phyloP scores from a whole-genome alignment of 2,888 invertebrate species.

The Teleogryllus oceanicus region DNA sequence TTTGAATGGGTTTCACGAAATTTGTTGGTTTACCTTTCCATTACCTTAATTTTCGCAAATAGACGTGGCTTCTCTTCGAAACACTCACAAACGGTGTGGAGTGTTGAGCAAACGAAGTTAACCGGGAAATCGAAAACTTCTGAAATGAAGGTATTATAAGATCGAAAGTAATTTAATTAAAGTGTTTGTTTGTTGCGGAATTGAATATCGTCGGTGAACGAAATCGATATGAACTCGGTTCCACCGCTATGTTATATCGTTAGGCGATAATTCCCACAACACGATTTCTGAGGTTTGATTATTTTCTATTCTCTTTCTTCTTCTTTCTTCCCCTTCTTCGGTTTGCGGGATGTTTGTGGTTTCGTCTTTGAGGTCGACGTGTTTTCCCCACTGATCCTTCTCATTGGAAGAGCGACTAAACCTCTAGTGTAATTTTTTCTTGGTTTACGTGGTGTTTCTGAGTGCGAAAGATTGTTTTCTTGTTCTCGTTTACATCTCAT shows the following conservation, averaged over 20 bases:
- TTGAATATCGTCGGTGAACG: background rate
- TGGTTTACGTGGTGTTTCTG: too few species aligned
- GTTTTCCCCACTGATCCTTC: too few species aligned
- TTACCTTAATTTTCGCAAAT: background rate
- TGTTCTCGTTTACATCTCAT: too few species aligned
- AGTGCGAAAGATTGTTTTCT: too few species aligned
- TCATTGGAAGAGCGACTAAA: too few species aligned
- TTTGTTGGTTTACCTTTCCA: constrained; percentile 18
- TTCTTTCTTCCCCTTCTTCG: background rate
- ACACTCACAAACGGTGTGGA: background rate
- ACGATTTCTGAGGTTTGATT: background rate
- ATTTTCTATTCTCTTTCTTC: background rate
- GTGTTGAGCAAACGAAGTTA: background rate
- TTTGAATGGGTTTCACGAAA: constrained; percentile 1
- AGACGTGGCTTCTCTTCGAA: background rate
- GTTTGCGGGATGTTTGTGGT: background rate
- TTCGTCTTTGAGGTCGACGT: too few species aligned
- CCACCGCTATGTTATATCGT: background rate
- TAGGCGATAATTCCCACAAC: background rate
- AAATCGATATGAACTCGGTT: background rate
- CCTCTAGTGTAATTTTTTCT: too few species aligned
- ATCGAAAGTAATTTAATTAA: constrained; percentile 4
- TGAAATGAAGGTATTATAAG: background rate
- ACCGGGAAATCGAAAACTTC: constrained; percentile 5
- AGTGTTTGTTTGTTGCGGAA: constrained; percentile 18